Conservation (phyloP, 2,113 vertebrate species). For the Riparia riparia region DNA sequence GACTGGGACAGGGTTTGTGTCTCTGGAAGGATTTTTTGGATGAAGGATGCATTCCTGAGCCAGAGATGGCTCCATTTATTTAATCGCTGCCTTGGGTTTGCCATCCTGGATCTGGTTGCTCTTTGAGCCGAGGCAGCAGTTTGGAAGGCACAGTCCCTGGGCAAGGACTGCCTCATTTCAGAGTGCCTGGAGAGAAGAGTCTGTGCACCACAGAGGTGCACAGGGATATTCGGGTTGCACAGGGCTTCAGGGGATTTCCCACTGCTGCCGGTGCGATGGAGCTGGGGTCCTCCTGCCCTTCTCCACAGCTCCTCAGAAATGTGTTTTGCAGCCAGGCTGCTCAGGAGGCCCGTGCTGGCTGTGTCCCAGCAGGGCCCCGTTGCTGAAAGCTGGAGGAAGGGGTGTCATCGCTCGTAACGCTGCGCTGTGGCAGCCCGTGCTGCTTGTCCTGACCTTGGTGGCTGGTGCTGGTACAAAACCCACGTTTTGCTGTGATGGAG, state of each 20-base stretch:
- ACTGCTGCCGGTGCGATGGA: neutral
- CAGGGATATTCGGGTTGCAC: neutral
- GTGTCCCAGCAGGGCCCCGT: neutral
- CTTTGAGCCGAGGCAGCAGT: neutral
- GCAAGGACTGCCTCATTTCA: neutral
- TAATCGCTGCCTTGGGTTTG: neutral
- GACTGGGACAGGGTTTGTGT: neutral
- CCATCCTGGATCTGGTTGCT: neutral
- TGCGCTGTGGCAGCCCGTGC: neutral
- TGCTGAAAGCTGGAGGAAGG: neutral
- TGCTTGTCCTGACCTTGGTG: neutral
- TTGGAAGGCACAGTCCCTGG: neutral
- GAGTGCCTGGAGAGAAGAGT: neutral
- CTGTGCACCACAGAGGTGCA: rapidly evolving
- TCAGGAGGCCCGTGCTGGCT: neutral
- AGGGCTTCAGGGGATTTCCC: neutral
- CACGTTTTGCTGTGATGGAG: rapidly evolving
- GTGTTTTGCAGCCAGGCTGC: neutral
- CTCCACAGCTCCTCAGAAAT: neutral
- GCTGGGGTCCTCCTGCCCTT: rapidly evolving
- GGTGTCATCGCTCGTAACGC: rapidly evolving
- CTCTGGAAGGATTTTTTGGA: neutral
- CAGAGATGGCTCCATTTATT: neutral
- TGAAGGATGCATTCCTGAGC: neutral
- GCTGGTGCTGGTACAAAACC: rapidly evolving